Evolutionary conservation across 2,888 invertebrate genomes (phyloP).

Genomic region (Rutpela maculata): DNA sequence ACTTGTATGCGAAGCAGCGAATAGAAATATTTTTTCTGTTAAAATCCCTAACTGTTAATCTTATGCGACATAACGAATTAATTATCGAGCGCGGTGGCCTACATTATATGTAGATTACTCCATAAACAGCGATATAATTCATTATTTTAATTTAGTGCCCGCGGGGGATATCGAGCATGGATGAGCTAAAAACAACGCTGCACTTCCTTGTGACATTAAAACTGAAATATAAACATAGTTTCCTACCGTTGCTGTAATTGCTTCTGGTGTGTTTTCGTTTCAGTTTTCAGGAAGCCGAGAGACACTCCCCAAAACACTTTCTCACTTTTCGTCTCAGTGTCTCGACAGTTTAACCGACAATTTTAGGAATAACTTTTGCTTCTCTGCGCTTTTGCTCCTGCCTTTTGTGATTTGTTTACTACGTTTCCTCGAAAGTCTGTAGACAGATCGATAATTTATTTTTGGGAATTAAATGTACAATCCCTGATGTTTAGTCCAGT

Average conservation of each 20-base stretch:
- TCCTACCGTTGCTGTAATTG: constrained; percentile 19
- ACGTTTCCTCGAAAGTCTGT: constrained; percentile 13
- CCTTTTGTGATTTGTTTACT: constrained; percentile 29
- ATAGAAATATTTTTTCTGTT: background rate
- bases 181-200: constrained; percentile 10
- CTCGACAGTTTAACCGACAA: constrained; percentile 36
- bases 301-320: constrained; percentile 36
- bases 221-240: constrained; percentile 22
- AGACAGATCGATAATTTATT: constrained; percentile 27
- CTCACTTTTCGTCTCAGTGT: constrained; percentile 33
- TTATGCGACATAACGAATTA: constrained; percentile 6
- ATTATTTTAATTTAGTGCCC: constrained; percentile 21
- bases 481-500: background rate
- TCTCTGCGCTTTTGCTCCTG: constrained; percentile 12
- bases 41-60: background rate
- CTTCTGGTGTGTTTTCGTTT: constrained; percentile 20
- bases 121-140: constrained; percentile 8
- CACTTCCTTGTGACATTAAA: constrained; percentile 21
- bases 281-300: constrained; percentile 36
- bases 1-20: too few species aligned
- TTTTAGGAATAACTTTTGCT: constrained; percentile 24
- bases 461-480: background rate
- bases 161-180: background rate
- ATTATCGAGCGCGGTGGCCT: constrained; percentile 17
- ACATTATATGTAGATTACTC: constrained; percentile 27